Percentiles rank a stretch among this genome's conserved stretches.
Conservation (phyloP, 2,888 invertebrate species). For the Lamellibrachia columna region DNA sequence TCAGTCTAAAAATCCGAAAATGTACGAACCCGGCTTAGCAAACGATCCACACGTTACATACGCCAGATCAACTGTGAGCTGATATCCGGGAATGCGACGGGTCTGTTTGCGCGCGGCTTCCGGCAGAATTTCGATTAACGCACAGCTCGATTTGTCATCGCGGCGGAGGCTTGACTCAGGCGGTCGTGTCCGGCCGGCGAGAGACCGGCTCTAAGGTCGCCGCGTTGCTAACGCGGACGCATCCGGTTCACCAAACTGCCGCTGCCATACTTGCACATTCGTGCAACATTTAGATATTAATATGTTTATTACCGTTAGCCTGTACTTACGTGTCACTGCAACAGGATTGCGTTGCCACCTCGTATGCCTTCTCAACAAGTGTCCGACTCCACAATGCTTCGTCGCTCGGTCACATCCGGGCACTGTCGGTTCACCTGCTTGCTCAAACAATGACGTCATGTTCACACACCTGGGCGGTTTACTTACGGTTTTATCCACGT, state of each 20-base stretch:
- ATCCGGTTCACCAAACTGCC: background rate
- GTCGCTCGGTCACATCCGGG: background rate
- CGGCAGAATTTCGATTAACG: constrained; percentile 13
- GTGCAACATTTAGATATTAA: background rate
- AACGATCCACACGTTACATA: background rate
- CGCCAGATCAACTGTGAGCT: constrained; percentile 4
- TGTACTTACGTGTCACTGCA: background rate
- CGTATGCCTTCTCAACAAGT: background rate
- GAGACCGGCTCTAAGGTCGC: background rate
- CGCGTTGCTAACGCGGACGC: background rate
- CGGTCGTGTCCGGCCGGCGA: background rate
- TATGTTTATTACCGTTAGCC: background rate
- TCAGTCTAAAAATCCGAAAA: background rate
- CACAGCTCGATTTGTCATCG: constrained; percentile 12
- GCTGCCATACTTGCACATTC: background rate
- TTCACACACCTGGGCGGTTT: background rate
- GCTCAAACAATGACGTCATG: background rate
- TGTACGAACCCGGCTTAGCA: background rate
- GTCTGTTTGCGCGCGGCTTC: background rate
- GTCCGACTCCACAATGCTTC: background rate
- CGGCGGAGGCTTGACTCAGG: background rate
- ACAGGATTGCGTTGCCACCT: background rate
- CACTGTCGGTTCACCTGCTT: background rate
- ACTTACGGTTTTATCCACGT: background rate
- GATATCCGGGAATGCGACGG: constrained; percentile 6